Conservation (phyloP, 2,888 invertebrate species). For the Ophion costatus region DNA sequence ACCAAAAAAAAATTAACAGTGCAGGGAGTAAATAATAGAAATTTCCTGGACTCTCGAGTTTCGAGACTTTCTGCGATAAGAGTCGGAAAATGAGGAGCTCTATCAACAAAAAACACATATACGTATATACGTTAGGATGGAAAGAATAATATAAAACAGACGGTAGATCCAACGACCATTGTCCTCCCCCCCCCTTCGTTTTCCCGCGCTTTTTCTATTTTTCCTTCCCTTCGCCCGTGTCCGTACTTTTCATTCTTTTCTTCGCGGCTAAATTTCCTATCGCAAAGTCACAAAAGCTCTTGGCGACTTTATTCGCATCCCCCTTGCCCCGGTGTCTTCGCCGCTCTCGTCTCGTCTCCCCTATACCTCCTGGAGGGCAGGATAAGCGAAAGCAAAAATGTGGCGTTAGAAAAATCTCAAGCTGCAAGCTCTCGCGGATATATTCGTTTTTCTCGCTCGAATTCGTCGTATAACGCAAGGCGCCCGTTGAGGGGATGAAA, state of each 20-base stretch:
- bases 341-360: slow-evolving; percentile 35
- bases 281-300: slow-evolving; percentile 59
- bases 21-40: slow-evolving; percentile 58
- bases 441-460: slow-evolving; percentile 36
- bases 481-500: neutral
- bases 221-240: slow-evolving; percentile 38
- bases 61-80: slow-evolving; percentile 4
- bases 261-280: slow-evolving; percentile 58
- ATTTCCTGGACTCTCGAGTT: slow-evolving; percentile 57
- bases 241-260: slow-evolving; percentile 48
- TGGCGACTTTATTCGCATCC: slow-evolving; percentile 41
- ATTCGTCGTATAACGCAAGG: slow-evolving; percentile 22
- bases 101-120: slow-evolving; percentile 13
- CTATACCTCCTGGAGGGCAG: slow-evolving; percentile 43
- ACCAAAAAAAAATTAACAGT: slow-evolving; percentile 42
- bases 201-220: slow-evolving; percentile 15
- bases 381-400: slow-evolving; percentile 58
- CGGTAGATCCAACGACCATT: slow-evolving; percentile 39
- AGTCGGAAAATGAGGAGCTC: slow-evolving; percentile 28
- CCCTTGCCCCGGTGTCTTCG: neutral
- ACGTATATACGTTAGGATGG: slow-evolving; percentile 11
- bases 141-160: slow-evolving; percentile 56
- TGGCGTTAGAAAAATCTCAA: slow-evolving; percentile 54
- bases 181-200: slow-evolving; percentile 7
- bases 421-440: slow-evolving; percentile 36